Evolutionary conservation across 2,797 vertebrate species (phyloP).

Genomic region (Eospalax fontanierii): DNA sequence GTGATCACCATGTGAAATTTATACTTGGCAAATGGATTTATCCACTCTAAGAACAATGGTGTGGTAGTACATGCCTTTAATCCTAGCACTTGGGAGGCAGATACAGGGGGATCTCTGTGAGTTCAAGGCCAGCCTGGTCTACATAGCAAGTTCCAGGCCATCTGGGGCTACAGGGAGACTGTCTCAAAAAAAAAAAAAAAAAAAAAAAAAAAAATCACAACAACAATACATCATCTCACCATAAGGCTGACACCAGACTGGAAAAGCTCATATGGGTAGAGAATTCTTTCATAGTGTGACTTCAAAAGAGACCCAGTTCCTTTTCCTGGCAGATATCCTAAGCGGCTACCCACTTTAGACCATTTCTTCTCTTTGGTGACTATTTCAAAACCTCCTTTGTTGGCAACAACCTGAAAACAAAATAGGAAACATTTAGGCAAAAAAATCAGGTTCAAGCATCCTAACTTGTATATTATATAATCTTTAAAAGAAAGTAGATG

Average conservation of each 20-base stretch:
- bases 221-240: too few species aligned
- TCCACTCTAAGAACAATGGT: slow-evolving; percentile 44
- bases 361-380: slow-evolving; percentile 98
- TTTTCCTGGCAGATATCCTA: slow-evolving; percentile 97
- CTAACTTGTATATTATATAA: not conserved
- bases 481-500: not conserved
- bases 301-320: slow-evolving; percentile 95
- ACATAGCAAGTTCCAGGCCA: too few species aligned
- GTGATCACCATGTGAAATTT: slow-evolving; percentile 25
- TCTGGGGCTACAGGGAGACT: too few species aligned
- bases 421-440: slow-evolving; percentile 64
- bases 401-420: slow-evolving; percentile 94
- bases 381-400: slow-evolving; percentile 97
- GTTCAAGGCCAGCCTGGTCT: too few species aligned
- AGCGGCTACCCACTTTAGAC: slow-evolving; percentile 96
- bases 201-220: too few species aligned
- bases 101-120: too few species aligned
- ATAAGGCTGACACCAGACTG: slow-evolving; percentile 97
- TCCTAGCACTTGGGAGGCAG: too few species aligned
- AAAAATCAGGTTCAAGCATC: slow-evolving; percentile 18
- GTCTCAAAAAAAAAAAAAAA: too few species aligned
- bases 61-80: too few species aligned
- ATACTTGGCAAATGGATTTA: slow-evolving; percentile 32
- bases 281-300: slow-evolving; percentile 96
- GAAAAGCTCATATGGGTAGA: slow-evolving; percentile 99